phyloP scores from a whole-genome alignment of 2,113 vertebrate species.

The Rhynchopsitta pachyrhyncha region DNA sequence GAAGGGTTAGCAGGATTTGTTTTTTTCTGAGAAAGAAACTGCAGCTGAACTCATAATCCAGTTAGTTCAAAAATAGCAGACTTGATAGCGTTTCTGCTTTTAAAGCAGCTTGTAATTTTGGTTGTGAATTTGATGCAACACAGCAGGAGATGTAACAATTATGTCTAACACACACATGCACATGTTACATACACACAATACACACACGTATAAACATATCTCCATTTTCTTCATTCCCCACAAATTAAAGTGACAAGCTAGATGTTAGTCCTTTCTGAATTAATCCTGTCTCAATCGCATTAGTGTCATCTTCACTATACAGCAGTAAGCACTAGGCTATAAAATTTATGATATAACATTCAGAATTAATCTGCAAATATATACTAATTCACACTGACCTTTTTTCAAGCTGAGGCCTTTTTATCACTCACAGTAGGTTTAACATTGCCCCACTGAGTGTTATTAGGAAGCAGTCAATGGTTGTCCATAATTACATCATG shows the following conservation, averaged over 20 bases:
- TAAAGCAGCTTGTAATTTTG: not conserved
- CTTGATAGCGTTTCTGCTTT: not conserved
- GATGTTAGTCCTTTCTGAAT: slow-evolving; percentile 34
- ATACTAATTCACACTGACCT: slow-evolving; percentile 85
- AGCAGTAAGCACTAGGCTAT: slow-evolving; percentile 57
- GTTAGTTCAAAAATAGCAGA: not conserved
- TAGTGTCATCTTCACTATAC: slow-evolving; percentile 64
- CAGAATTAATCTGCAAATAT: slow-evolving; percentile 85
- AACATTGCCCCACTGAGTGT: slow-evolving; percentile 81
- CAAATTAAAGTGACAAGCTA: slow-evolving; percentile 60
- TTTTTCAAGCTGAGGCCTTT: slow-evolving; percentile 82
- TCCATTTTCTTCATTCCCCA: slow-evolving; percentile 39
- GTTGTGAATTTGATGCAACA: not conserved
- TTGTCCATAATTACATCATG: slow-evolving; percentile 86
- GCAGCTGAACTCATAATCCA: not conserved
- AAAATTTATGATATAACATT: slow-evolving; percentile 79
- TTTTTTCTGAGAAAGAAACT: not conserved
- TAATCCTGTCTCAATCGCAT: slow-evolving; percentile 69
- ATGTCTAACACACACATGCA: not conserved
- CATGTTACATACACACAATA: not conserved
- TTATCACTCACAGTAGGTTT: slow-evolving; percentile 81
- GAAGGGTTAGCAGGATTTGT: not conserved
- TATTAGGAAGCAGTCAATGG: slow-evolving; percentile 80
- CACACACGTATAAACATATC: slow-evolving; percentile 23
- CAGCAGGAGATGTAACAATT: not conserved